Conservation (phyloP, 2,113 vertebrate genomes). For the Malurus elegans region DNA sequence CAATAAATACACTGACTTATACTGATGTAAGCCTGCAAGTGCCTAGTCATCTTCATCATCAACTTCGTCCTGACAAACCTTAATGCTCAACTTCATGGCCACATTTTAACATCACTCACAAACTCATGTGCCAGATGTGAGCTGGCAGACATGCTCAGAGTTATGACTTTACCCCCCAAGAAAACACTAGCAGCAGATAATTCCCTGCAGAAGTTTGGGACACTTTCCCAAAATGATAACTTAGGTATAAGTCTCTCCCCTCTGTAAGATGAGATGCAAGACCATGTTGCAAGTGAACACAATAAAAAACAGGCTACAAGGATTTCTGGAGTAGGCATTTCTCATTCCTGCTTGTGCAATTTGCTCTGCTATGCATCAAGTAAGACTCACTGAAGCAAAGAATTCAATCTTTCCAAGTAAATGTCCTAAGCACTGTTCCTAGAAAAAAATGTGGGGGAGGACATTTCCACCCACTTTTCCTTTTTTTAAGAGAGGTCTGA, state of each 20-base stretch:
- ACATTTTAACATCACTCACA: not conserved
- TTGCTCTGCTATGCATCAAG: conserved; percentile 44
- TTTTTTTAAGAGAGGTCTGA: not conserved
- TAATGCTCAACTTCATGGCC: not conserved
- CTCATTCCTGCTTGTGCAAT: not conserved
- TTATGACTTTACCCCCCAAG: not conserved
- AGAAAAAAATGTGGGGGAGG: not conserved
- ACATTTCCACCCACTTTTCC: not conserved
- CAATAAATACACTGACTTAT: not conserved
- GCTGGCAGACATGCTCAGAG: not conserved
- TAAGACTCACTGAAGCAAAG: conserved; percentile 42
- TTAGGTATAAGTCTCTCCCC: not conserved
- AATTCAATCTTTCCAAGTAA: conserved; percentile 41
- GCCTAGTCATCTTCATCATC: not conserved
- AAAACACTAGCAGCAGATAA: not conserved
- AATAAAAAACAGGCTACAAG: not conserved
- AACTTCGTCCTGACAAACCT: not conserved
- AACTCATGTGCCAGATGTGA: not conserved
- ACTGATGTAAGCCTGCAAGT: not conserved
- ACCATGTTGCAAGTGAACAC: not conserved
- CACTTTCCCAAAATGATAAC: not conserved
- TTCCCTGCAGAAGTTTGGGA: not conserved
- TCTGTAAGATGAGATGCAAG: not conserved
- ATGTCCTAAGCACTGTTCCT: not conserved
- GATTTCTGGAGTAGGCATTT: conserved; percentile 21